Percentiles rank a stretch among this genome's conserved stretches.
Evolutionary conservation across 2,113 vertebrate genomes (phyloP).

Genomic region (Oreocharis arfaki): DNA sequence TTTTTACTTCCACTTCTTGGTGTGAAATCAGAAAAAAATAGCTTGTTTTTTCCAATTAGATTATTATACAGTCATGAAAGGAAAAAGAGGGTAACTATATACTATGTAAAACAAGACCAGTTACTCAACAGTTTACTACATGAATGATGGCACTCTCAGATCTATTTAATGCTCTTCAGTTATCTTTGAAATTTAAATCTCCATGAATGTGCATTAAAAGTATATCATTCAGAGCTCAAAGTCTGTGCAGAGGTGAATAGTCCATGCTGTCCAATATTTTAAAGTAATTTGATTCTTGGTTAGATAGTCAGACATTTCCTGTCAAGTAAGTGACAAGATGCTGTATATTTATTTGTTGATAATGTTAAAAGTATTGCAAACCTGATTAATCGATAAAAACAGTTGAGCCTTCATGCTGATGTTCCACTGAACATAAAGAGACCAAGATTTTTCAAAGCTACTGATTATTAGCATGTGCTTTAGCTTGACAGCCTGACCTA

Average conservation of each 20-base stretch:
- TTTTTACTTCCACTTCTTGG: not conserved
- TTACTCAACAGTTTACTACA: not conserved
- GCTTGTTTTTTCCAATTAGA: not conserved
- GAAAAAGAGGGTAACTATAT: not conserved
- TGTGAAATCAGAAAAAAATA: not conserved
- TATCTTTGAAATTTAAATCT: not conserved
- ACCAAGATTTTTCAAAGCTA: conserved; percentile 19
- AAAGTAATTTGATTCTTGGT: not conserved
- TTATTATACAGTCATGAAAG: not conserved
- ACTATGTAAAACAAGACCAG: not conserved
- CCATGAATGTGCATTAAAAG: not conserved
- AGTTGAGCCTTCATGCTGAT: not conserved
- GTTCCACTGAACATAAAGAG: not conserved
- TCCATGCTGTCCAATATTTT: not conserved
- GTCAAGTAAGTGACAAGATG: not conserved
- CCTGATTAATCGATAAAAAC: not conserved
- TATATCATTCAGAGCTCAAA: not conserved
- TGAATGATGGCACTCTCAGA: not conserved
- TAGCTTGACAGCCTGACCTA: conserved; percentile 56
- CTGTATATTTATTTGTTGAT: not conserved
- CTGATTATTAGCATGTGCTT: conserved; percentile 46
- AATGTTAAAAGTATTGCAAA: not conserved
- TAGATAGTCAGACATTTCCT: not conserved
- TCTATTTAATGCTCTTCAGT: not conserved
- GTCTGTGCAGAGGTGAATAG: not conserved